Conservation (phyloP, 2,888 invertebrate species). For the Hypomecis punctinalis region DNA sequence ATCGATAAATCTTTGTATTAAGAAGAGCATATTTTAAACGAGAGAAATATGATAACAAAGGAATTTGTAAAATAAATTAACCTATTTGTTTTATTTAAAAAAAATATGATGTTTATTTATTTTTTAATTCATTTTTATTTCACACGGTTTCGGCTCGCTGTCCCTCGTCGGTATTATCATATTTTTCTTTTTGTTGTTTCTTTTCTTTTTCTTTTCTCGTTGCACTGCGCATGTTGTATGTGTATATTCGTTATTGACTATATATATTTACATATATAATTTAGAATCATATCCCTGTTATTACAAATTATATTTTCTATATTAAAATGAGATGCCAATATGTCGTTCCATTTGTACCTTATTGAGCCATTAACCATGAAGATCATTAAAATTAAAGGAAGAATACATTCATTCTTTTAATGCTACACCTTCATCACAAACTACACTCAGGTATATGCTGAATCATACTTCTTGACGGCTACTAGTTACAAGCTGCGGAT, state of each 20-base stretch:
- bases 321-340: slow-evolving; percentile 79
- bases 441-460: slow-evolving; percentile 6
- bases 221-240: slow-evolving; percentile 59
- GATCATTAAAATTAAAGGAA: slow-evolving; percentile 73
- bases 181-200: slow-evolving; percentile 59
- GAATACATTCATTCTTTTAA: slow-evolving; percentile 71
- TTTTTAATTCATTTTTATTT: slow-evolving; percentile 43
- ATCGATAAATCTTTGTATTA: slow-evolving; percentile 84
- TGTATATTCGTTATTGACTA: slow-evolving; percentile 73
- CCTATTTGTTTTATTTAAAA: slow-evolving; percentile 84
- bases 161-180: slow-evolving; percentile 62
- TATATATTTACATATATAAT: slow-evolving; percentile 60
- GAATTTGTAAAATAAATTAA: slow-evolving; percentile 85
- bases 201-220: slow-evolving; percentile 48
- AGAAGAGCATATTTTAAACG: slow-evolving; percentile 83
- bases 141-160: slow-evolving; percentile 51
- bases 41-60: slow-evolving; percentile 85
- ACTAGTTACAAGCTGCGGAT: neutral
- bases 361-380: slow-evolving; percentile 71
- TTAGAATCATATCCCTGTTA: slow-evolving; percentile 75
- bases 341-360: slow-evolving; percentile 79
- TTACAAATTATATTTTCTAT: slow-evolving; percentile 79
- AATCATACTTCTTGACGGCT: neutral
- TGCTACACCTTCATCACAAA: slow-evolving; percentile 51
- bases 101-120: slow-evolving; percentile 62